phyloP scores from a whole-genome alignment of 2,888 invertebrate genomes.

The Eupeodes luniger region DNA sequence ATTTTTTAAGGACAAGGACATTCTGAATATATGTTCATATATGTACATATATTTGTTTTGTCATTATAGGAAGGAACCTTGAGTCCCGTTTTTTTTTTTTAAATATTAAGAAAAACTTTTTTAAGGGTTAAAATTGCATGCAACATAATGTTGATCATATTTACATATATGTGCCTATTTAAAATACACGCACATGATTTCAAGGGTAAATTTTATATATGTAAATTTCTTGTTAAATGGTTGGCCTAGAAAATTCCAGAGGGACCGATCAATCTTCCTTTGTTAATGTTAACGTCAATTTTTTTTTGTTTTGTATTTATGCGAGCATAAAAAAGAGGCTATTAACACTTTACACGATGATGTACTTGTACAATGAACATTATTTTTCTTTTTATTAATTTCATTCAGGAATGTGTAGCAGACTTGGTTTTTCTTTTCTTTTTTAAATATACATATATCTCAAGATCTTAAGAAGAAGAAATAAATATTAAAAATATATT shows the following conservation, averaged over 20 bases:
- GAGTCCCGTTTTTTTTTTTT: conserved; percentile 17
- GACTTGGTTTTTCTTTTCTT: neutral
- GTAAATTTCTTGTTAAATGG: conserved; percentile 15
- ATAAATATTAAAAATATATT: neutral
- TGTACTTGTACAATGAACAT: neutral
- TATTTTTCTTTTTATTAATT: neutral
- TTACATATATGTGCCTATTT: neutral
- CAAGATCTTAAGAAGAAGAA: neutral
- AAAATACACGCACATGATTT: conserved; percentile 21
- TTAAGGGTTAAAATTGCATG: conserved; percentile 16
- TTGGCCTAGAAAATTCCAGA: conserved; percentile 67
- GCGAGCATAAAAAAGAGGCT: neutral
- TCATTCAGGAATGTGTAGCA: conserved; percentile 11
- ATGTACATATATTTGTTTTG: neutral
- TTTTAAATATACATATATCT: neutral
- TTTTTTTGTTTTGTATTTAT: conserved; percentile 5
- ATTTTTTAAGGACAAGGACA: conserved; percentile 50
- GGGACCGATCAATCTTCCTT: conserved; percentile 55
- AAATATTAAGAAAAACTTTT: conserved; percentile 17
- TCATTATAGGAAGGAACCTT: neutral
- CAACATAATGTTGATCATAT: neutral
- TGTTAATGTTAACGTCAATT: conserved; percentile 15
- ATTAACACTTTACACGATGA: conserved; percentile 35
- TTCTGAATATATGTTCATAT: neutral
- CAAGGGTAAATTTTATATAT: conserved; percentile 60